These are phyloP conservation scores for Oithona nana DNA, from an alignment of 2,888 invertebrate genomes.

Conservation along the genomic window DNA sequence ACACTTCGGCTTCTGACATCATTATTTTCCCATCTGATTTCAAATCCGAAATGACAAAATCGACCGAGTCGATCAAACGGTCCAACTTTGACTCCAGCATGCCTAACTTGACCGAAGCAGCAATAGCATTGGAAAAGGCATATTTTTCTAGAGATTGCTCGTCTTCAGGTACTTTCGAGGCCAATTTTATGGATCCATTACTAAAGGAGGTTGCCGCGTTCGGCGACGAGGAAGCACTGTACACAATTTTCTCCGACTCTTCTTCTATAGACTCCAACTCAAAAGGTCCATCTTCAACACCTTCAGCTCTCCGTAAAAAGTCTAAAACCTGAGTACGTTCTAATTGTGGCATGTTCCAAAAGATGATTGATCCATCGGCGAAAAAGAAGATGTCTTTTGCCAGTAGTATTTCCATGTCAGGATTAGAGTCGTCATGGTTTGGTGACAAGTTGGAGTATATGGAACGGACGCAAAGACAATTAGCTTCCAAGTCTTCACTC, in stretches of 20 bases:
- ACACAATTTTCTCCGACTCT: constrained; percentile 68
- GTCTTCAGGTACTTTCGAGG: constrained; percentile 26
- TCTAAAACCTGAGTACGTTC: constrained; percentile 55
- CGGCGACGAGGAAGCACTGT: constrained; percentile 41
- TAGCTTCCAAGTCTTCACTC: not conserved
- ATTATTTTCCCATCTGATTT: not conserved
- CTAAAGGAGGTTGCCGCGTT: constrained; percentile 27
- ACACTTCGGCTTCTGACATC: constrained; percentile 35
- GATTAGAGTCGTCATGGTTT: not conserved
- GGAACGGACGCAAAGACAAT: not conserved
- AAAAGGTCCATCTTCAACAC: constrained; percentile 47
- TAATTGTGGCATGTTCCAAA: constrained; percentile 70
- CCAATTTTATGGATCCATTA: constrained; percentile 35
- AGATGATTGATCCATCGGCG: constrained; percentile 68
- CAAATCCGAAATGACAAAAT: constrained; percentile 45
- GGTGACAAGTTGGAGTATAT: constrained; percentile 18
- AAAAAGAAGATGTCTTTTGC: constrained; percentile 68
- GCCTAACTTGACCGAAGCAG: constrained; percentile 77
- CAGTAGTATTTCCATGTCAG: not conserved
- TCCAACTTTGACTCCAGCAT: constrained; percentile 34
- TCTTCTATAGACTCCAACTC: constrained; percentile 43
- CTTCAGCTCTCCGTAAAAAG: constrained; percentile 39
- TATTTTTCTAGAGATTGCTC: constrained; percentile 56
- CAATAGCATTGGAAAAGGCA: constrained; percentile 83
- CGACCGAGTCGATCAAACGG: constrained; percentile 59